Conservation (phyloP, 23 tunicate species). For the Ciona savignyi region DNA sequence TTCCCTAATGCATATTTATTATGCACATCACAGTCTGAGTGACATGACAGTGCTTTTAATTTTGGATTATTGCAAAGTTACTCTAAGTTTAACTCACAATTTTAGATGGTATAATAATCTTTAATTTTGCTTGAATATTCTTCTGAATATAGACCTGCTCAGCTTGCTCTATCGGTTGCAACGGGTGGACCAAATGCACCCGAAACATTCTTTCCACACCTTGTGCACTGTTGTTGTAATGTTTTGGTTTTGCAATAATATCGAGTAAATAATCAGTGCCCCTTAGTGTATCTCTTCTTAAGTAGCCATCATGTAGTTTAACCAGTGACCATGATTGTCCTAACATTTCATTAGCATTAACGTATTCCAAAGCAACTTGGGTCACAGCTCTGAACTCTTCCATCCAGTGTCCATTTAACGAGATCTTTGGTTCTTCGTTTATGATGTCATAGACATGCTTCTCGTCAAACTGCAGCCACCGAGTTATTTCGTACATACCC, state of each 20-base stretch:
- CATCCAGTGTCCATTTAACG: conserved; percentile 23
- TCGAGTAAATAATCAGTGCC: conserved; percentile 84
- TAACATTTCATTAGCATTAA: conserved; percentile 62
- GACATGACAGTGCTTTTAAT: too few species aligned
- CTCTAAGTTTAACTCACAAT: conserved; percentile 28
- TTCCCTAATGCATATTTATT: too few species aligned
- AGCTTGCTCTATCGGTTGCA: conserved; percentile 15
- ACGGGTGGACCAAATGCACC: conserved; percentile 52
- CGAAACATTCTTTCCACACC: conserved; percentile 27
- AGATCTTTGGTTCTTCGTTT: conserved; percentile 68
- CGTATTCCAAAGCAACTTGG: conserved; percentile 59
- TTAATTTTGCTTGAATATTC: conserved; percentile 8
- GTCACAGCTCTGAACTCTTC: conserved; percentile 65
- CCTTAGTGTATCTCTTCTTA: conserved; percentile 39
- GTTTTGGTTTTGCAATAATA: conserved; percentile 18
- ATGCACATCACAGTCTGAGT: too few species aligned
- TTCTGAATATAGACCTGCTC: not conserved
- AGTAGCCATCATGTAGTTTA: conserved; percentile 48
- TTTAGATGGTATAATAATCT: conserved; percentile 28
- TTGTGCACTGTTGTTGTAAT: not conserved
- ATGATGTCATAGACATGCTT: conserved; percentile 74
- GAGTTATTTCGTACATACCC: conserved; percentile 91
- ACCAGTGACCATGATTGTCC: conserved; percentile 50
- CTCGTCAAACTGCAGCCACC: conserved; percentile 76
- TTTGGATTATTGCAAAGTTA: too few species aligned